Conservation (phyloP, 2,797 vertebrate species). For the Bovichtus diacanthus region DNA sequence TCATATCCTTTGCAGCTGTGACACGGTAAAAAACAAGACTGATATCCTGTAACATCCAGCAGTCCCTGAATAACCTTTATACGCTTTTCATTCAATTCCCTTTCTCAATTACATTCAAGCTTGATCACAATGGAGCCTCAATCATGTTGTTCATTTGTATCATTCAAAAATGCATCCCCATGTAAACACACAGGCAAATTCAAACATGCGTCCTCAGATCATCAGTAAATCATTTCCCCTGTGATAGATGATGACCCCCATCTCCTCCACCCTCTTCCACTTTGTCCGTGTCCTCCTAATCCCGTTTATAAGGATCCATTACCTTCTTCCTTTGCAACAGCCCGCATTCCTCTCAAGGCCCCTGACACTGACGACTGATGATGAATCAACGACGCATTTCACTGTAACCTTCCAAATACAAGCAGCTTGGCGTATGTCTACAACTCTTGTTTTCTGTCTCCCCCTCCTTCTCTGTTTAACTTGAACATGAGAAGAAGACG, state of each 20-base stretch:
- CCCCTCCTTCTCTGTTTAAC: neutral
- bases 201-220: constrained; percentile 40
- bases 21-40: neutral
- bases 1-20: neutral
- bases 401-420: constrained; percentile 53
- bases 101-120: neutral
- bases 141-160: neutral
- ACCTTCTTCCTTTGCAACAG: constrained; percentile 38
- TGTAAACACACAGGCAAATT: constrained; percentile 31
- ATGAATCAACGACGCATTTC: constrained; percentile 61
- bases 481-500: constrained; percentile 32
- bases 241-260: constrained; percentile 51
- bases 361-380: constrained; percentile 50
- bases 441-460: constrained; percentile 8
- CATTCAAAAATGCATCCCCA: constrained; percentile 2
- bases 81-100: constrained; percentile 2
- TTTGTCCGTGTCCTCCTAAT: constrained; percentile 55
- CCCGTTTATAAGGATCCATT: constrained; percentile 62
- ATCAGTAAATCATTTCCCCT: constrained; percentile 41
- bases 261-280: constrained; percentile 18
- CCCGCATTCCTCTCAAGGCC: constrained; percentile 57
- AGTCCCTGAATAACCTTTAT: neutral
- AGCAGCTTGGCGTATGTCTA: constrained; percentile 26
- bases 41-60: neutral
- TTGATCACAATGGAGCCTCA: neutral